Percentiles rank a stretch among this genome's conserved stretches.
phyloP scores from a whole-genome alignment of 2,797 vertebrate genomes.

The Acipenser oxyrinchus region DNA sequence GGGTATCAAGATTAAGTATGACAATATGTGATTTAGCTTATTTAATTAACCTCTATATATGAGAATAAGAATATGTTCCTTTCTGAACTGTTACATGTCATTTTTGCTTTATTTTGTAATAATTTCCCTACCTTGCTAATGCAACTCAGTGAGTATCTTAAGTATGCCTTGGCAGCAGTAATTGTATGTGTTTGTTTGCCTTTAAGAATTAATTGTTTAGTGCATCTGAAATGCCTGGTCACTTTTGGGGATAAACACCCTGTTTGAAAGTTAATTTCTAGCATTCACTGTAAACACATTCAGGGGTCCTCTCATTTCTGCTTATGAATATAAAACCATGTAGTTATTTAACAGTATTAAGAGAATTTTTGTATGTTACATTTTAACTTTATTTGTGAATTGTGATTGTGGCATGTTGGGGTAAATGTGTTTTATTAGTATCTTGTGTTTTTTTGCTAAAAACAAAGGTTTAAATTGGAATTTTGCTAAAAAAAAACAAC shows the following conservation, averaged over 20 bases:
- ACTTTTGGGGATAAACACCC: slow-evolving; percentile 30
- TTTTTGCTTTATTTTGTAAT: slow-evolving; percentile 26
- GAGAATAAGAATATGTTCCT: neutral
- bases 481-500: slow-evolving; percentile 47
- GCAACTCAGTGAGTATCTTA: slow-evolving; percentile 61
- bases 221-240: slow-evolving; percentile 68
- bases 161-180: slow-evolving; percentile 54
- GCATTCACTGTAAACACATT: slow-evolving; percentile 70
- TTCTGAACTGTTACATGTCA: neutral
- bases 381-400: slow-evolving; percentile 93
- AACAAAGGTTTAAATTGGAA: slow-evolving; percentile 65
- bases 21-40: neutral
- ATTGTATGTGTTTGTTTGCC: slow-evolving; percentile 58
- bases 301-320: slow-evolving; percentile 75
- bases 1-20: neutral
- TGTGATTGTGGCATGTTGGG: slow-evolving; percentile 86
- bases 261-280: slow-evolving; percentile 55
- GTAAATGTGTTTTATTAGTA: slow-evolving; percentile 64
- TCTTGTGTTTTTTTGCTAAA: slow-evolving; percentile 75
- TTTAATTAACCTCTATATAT: neutral
- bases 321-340: slow-evolving; percentile 65
- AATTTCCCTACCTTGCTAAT: slow-evolving; percentile 59
- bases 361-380: slow-evolving; percentile 80
- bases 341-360: slow-evolving; percentile 96
- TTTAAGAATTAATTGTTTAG: slow-evolving; percentile 59